Base-by-base conservation (phyloP, 2,797 vertebrate species). In the Hyperoplus lanceolatus region DNA sequence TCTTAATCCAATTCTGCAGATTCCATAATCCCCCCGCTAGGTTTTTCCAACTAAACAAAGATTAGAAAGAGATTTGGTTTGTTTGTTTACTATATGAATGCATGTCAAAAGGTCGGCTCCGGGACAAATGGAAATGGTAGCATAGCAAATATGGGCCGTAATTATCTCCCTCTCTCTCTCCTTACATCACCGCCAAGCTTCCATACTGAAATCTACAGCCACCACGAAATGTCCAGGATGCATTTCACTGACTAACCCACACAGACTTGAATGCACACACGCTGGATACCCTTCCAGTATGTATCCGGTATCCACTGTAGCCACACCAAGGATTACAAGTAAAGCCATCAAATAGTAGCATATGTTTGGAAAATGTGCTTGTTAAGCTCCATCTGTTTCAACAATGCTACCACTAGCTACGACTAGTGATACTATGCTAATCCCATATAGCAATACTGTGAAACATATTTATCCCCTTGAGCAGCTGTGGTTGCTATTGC, bases 41-140 rank as follows among this genome's bases (percentile, higher is more conserved):
- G 87, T 84, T 80, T 88, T 70, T 59, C 75, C 29, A 70, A 80
- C 82, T 53, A 71, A 87, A 87, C 80, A 82, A 78, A 86, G 86
- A 85, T 91, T 86, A 86, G 61, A 36, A 75, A 29, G 66, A 80
- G 80, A 84, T 88, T 72, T 82, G 64, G 36, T 14, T 29, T 46
- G 63, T 84, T 91, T 91, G 81, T 89, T 87, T 77, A 77, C 79
- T 67, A 75, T 83, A 46, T 57, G 69, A 85, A 59, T 78, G 63
- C 70, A 83, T 68, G 87, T 85, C 75, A 75, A 43, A 43, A 84
- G 83, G 87, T 89, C 83, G 76, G n/a, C 58, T 55, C 16, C 9
- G 14, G 83, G 84, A 83, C 78, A 72, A 79, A 81, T 62, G 74
- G 70, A 75, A 79, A 81, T 62, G 74, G 70, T 73, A 71, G 73